A percentile compares a stretch with the other conserved stretches of the same genome.
phyloP scores from a whole-genome alignment of 2,797 vertebrate species.

The Bryconaethiops microstoma region DNA sequence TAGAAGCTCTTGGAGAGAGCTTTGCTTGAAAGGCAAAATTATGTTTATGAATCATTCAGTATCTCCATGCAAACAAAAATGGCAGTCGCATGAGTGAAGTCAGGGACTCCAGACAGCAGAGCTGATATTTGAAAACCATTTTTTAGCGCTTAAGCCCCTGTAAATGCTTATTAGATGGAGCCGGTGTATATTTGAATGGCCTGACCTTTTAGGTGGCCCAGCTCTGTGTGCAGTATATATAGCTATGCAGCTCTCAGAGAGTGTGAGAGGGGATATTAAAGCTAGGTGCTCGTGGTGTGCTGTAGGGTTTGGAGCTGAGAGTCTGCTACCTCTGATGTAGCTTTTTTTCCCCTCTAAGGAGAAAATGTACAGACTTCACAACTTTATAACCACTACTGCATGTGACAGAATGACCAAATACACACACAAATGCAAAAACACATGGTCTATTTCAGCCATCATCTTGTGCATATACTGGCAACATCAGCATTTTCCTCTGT shows the following conservation, averaged over 20 bases:
- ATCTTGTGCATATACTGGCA: neutral
- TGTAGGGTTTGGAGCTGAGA: constrained; percentile 33
- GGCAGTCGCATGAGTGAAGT: neutral
- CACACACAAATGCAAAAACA: constrained; percentile 27
- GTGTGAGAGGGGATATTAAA: constrained; percentile 39
- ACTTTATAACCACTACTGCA: constrained; percentile 27
- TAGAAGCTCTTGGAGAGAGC: constrained; percentile 12
- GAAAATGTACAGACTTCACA: constrained; percentile 7
- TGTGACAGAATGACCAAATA: constrained; percentile 17
- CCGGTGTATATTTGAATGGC: constrained; percentile 40
- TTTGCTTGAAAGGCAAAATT: neutral
- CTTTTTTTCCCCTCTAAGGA: neutral
- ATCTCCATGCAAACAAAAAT: neutral
- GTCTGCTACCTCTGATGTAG: neutral
- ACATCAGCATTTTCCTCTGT: constrained; percentile 32
- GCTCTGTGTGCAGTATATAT: constrained; percentile 55
- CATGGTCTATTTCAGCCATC: constrained; percentile 14
- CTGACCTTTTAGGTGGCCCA: constrained; percentile 40
- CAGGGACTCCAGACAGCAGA: neutral
- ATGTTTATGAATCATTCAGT: constrained; percentile 8
- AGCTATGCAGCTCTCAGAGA: constrained; percentile 47
- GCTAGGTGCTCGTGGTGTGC: constrained; percentile 4
- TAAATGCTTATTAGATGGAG: constrained; percentile 27
- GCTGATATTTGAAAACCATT: constrained; percentile 43
- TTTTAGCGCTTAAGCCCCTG: neutral